Evolutionary conservation across 2,888 invertebrate genomes (phyloP).

Genomic region (Parasteatoda lunata): DNA sequence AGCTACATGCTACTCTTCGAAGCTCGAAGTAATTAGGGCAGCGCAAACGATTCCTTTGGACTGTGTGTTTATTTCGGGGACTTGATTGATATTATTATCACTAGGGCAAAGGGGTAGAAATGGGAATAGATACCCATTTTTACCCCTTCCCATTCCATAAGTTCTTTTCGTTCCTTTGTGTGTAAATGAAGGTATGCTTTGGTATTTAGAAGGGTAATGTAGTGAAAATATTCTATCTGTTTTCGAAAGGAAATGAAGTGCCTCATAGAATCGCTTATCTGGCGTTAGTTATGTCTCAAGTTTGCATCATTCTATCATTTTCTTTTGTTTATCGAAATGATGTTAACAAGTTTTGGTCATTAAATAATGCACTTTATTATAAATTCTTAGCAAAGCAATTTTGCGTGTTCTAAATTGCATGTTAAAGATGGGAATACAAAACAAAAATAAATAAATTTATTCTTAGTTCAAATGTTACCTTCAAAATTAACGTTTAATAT

Average conservation of each 20-base stretch:
- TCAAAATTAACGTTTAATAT: too few species aligned
- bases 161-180: conserved; percentile 8
- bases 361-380: too few species aligned
- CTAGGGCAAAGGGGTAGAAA: background rate
- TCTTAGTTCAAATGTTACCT: too few species aligned
- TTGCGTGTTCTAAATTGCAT: too few species aligned
- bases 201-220: conserved; percentile 2
- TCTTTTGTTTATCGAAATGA: too few species aligned
- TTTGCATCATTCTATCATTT: too few species aligned
- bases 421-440: too few species aligned
- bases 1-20: background rate
- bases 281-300: background rate
- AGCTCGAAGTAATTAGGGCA: conserved; percentile 41
- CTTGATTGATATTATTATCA: conserved; percentile 48
- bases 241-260: background rate
- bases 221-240: background rate
- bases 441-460: too few species aligned
- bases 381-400: too few species aligned
- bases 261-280: background rate
- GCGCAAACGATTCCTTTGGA: conserved; percentile 14
- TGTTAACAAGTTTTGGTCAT: too few species aligned
- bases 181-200: conserved; percentile 2
- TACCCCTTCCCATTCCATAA: background rate
- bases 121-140: too few species aligned
- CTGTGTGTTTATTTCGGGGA: conserved; percentile 29